Conservation (phyloP, 2,797 vertebrate genomes). For the Chloroceryle inda region DNA sequence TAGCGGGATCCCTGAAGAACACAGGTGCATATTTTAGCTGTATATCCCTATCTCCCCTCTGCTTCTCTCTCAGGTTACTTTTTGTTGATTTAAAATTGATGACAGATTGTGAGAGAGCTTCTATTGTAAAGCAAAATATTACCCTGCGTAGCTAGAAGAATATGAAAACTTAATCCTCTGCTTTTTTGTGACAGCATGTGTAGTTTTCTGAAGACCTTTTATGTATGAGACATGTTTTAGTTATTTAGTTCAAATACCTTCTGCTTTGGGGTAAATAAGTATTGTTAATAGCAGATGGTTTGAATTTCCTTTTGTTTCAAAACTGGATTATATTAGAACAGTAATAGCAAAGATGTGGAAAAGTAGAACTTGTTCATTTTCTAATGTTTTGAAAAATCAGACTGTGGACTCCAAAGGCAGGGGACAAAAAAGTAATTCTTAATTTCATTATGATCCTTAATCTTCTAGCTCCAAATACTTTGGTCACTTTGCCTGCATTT, state of each 20-base stretch:
- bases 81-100: neutral
- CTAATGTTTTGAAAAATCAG: neutral
- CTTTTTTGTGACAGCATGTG: neutral
- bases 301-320: neutral
- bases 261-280: too few species aligned
- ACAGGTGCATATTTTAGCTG: constrained; percentile 63
- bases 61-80: neutral
- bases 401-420: neutral
- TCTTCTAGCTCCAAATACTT: neutral
- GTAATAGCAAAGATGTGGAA: neutral
- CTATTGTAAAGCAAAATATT: neutral
- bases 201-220: neutral
- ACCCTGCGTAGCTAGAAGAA: neutral
- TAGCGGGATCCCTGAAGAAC: constrained; percentile 4
- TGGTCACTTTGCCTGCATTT: neutral
- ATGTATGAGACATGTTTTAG: neutral
- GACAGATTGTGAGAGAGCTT: neutral
- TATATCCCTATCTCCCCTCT: neutral
- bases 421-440: neutral
- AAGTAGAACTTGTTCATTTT: neutral
- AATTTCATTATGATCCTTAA: neutral
- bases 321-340: neutral
- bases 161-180: neutral
- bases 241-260: neutral
- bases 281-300: neutral